A percentile compares a stretch with the other conserved stretches of the same genome.
Conservation (phyloP, 2,888 invertebrate species). For the Mellilla xanthometata region DNA sequence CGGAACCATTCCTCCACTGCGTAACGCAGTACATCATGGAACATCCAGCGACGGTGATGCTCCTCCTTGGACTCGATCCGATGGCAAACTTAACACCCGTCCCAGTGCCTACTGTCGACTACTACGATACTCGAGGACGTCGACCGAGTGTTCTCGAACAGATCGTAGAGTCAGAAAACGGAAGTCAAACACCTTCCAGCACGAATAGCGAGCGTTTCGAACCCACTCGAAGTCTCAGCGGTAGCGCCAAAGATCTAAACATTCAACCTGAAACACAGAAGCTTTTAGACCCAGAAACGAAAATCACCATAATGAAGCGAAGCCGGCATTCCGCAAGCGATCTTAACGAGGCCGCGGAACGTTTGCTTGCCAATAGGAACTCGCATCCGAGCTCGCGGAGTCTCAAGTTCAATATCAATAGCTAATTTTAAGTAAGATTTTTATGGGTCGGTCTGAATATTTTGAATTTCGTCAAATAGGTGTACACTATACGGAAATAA, state of each 20-base stretch:
- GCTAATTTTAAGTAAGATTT: constrained; percentile 59
- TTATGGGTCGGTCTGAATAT: too few relatives aligned
- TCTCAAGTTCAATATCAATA: constrained; percentile 81
- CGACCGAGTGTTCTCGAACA: constrained; percentile 71
- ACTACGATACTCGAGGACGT: constrained; percentile 67
- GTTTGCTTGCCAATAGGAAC: constrained; percentile 79
- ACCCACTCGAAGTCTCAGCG: constrained; percentile 53
- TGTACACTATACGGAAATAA: too few relatives aligned
- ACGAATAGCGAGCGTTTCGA: constrained; percentile 64
- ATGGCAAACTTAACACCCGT: constrained; percentile 67
- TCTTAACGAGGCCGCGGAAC: constrained; percentile 81
- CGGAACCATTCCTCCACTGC: constrained; percentile 83
- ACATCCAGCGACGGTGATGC: constrained; percentile 88
- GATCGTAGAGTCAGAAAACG: constrained; percentile 70
- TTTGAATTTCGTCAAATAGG: too few relatives aligned
- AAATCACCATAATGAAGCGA: constrained; percentile 57
- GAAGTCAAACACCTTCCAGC: constrained; percentile 73
- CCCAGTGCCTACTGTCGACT: constrained; percentile 69
- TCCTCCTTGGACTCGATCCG: constrained; percentile 88
- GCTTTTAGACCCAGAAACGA: constrained; percentile 58
- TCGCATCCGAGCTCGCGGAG: constrained; percentile 85
- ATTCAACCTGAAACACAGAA: constrained; percentile 60
- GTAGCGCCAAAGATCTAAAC: constrained; percentile 59
- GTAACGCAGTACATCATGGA: constrained; percentile 86
- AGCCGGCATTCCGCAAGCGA: constrained; percentile 88